Percentiles rank a stretch among this genome's conserved stretches.
These are phyloP conservation scores for Thomomys bottae DNA, from an alignment of 2,113 vertebrate genomes.

Conservation along the genomic window DNA sequence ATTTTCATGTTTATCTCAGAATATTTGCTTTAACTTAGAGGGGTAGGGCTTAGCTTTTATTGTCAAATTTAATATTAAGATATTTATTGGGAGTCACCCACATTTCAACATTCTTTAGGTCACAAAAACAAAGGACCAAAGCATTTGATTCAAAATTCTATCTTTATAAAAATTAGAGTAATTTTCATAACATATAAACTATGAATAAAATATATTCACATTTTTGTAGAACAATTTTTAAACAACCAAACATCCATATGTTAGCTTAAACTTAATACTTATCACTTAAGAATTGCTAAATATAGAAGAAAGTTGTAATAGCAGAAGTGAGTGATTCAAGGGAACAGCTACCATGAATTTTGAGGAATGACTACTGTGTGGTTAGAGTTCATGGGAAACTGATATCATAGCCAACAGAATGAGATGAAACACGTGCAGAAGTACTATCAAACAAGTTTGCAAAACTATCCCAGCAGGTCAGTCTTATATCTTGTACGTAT, in stretches of 20 bases:
- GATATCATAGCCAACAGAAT: not conserved
- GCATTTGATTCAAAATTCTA: not conserved
- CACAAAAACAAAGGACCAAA: not conserved
- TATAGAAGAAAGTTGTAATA: not conserved
- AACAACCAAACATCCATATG: not conserved
- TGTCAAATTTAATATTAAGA: not conserved
- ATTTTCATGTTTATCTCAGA: conserved; percentile 1
- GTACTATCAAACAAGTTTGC: not conserved
- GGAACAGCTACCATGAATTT: not conserved
- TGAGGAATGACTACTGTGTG: not conserved
- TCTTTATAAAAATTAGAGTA: not conserved
- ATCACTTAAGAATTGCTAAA: not conserved
- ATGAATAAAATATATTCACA: not conserved
- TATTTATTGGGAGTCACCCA: not conserved
- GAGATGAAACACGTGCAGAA: too few species aligned
- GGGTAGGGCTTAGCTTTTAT: not conserved
- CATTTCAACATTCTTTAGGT: not conserved
- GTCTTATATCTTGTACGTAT: not conserved
- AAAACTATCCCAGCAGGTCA: not conserved
- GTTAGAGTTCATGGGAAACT: not conserved
- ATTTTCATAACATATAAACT: not conserved
- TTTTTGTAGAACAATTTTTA: not conserved
- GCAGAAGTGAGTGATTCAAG: not conserved
- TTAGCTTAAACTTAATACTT: not conserved
- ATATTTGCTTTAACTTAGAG: not conserved